These are phyloP conservation scores for Leguminivora glycinivorella DNA, from an alignment of 1,140 invertebrate genomes.

Conservation along the genomic window DNA sequence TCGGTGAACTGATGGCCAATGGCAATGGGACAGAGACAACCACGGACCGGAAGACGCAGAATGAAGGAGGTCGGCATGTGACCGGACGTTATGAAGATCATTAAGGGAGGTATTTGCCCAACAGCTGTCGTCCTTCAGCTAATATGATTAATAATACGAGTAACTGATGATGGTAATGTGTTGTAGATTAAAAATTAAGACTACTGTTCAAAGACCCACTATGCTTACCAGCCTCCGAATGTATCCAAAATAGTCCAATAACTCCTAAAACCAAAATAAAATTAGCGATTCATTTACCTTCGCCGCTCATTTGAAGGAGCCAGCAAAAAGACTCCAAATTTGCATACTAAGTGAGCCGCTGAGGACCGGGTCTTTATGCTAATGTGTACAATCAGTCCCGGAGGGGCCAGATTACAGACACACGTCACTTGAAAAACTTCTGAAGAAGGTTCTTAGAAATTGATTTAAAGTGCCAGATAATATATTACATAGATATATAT, in stretches of 20 bases:
- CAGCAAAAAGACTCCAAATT: constrained; percentile 1
- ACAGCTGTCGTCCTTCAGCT: too few relatives aligned
- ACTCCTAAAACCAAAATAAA: background rate
- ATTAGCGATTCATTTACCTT: constrained; percentile 1
- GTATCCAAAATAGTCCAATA: background rate
- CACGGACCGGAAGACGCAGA: too few relatives aligned
- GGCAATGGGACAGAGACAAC: too few relatives aligned
- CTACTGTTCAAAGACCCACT: background rate
- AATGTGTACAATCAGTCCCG: background rate
- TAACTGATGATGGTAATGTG: too few relatives aligned
- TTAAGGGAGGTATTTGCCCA: too few relatives aligned
- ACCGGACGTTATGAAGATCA: too few relatives aligned
- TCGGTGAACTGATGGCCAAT: too few relatives aligned
- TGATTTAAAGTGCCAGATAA: too few relatives aligned
- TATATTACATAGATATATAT: too few relatives aligned
- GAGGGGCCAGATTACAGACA: background rate
- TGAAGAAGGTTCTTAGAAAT: background rate
- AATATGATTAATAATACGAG: too few relatives aligned
- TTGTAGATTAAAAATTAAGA: too few relatives aligned
- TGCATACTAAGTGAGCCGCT: constrained; percentile 4
- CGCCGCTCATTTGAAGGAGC: background rate
- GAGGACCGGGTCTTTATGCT: background rate
- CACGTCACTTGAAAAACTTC: background rate
- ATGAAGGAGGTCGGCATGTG: too few relatives aligned
- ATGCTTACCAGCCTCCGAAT: background rate